A percentile compares a stretch with the other conserved stretches of the same genome.
phyloP scores from a whole-genome alignment of 2,797 vertebrate species.

The Bovichtus variegatus region DNA sequence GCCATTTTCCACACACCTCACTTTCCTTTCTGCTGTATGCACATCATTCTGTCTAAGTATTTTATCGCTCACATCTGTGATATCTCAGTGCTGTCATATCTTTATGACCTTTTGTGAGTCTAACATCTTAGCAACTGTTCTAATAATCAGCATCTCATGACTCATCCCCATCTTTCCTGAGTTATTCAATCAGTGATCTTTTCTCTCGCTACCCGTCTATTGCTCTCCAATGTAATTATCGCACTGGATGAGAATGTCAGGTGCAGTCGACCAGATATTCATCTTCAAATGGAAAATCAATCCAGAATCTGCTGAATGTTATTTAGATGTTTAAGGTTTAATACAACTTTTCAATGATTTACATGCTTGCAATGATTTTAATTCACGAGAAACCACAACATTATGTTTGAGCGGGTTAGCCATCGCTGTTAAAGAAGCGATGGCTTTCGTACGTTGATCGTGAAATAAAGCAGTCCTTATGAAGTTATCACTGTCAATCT shows the following conservation, averaged over 20 bases:
- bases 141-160: slow-evolving; percentile 79
- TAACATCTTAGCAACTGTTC: slow-evolving; percentile 78
- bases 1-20: slow-evolving; percentile 35
- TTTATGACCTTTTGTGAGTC: slow-evolving; percentile 77
- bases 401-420: background rate
- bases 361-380: background rate
- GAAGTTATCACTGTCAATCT: background rate
- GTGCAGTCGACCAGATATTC: slow-evolving; percentile 70
- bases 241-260: slow-evolving; percentile 79
- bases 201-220: slow-evolving; percentile 69
- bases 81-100: slow-evolving; percentile 73
- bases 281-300: slow-evolving; percentile 74
- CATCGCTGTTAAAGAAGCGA: background rate
- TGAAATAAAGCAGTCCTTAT: background rate
- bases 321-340: slow-evolving; percentile 42
- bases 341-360: slow-evolving; percentile 42
- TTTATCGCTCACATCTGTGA: slow-evolving; percentile 66
- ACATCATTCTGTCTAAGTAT: slow-evolving; percentile 54
- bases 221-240: slow-evolving; percentile 81
- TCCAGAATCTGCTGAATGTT: slow-evolving; percentile 44
- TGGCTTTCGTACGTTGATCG: background rate
- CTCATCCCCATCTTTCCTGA: slow-evolving; percentile 75
- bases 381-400: background rate
- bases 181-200: slow-evolving; percentile 79
- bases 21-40: slow-evolving; percentile 26